Conservation (phyloP, 2,797 vertebrate genomes). For the Vireo griseus region DNA sequence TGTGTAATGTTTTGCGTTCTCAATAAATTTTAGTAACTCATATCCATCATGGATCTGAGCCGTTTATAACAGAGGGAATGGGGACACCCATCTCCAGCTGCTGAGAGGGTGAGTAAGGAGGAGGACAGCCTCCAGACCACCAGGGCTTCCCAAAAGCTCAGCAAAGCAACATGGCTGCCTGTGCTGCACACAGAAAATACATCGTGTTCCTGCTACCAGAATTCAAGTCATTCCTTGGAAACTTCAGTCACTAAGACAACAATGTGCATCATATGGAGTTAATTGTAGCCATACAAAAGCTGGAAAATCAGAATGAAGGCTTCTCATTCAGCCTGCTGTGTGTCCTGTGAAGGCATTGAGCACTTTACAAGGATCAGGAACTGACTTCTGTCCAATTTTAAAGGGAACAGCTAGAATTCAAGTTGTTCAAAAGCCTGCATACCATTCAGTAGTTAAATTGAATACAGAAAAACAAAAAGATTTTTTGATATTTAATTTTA, state of each 20-base stretch:
- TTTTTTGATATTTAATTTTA: neutral
- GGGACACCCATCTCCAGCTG: neutral
- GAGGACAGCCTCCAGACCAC: neutral
- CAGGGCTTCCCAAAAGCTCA: neutral
- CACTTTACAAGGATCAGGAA: neutral
- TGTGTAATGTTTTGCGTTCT: too few species aligned
- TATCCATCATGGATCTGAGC: too few species aligned
- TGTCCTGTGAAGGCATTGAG: neutral
- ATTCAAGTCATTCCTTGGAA: neutral
- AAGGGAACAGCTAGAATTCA: neutral
- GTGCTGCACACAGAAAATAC: neutral
- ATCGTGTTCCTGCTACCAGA: neutral
- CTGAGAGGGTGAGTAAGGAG: neutral
- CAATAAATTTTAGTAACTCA: too few species aligned
- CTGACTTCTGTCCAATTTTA: neutral
- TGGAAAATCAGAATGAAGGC: neutral
- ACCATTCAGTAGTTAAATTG: neutral
- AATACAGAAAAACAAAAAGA: neutral
- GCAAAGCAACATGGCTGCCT: neutral
- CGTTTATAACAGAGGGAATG: neutral
- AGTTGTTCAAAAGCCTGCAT: neutral
- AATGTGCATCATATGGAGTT: neutral
- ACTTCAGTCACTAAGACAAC: neutral
- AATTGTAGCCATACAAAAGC: neutral
- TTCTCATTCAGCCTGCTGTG: neutral